Evolutionary conservation across 1,140 invertebrate genomes (phyloP), one percentile per base, ranked within the genome.

Genomic region (Paralvinella palmiformis): DNA sequence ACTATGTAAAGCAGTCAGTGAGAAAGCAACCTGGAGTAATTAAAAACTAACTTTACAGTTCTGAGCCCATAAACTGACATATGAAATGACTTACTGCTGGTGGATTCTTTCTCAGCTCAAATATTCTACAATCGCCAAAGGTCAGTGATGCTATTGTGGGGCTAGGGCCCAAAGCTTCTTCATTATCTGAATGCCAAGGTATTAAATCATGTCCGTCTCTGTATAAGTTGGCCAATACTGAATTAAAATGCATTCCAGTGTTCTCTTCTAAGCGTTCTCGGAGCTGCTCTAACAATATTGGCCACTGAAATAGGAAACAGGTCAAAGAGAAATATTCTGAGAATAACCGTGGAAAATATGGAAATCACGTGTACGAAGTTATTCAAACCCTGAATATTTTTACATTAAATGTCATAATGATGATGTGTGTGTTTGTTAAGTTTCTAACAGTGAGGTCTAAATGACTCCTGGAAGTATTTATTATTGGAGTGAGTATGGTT

Each of bases 141-240:
- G 83, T 82, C 27, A 85, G 62, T 3, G 81, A 81, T 0, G 83
- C 83, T 64, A 84, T 81, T 3, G 76, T 76, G 5, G 83, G 84
- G 45, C 79, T 73, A 10, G 73, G 66, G 5, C 83, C 80, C 24
- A 85, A 69, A 33, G 73, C 69, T 2, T 68, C 66, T 68, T 84
- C 82, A 67, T 79, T 75, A 66, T 85, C 83, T 53, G 75, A 72
- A 67, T 83, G 82, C 83, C 83, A 85, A 10, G 73, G 72, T 24
- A 82, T 74, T 56, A 73, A 75, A 68, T 85, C 83, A 67, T 84
- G 77, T 1, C 82, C 83, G 70, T 81, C 76, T 22, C 82, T 70
- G 66, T 84, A 85, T 7, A 83, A 67, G 65, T 83, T 83, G 20
- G 80, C 72, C 31, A 83, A 73, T 63, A 84, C 79, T 37, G 82